A percentile compares a stretch with the other conserved stretches of the same genome.
Conservation (phyloP, 2,797 vertebrate genomes). For the Gadopsis bispinosus region DNA sequence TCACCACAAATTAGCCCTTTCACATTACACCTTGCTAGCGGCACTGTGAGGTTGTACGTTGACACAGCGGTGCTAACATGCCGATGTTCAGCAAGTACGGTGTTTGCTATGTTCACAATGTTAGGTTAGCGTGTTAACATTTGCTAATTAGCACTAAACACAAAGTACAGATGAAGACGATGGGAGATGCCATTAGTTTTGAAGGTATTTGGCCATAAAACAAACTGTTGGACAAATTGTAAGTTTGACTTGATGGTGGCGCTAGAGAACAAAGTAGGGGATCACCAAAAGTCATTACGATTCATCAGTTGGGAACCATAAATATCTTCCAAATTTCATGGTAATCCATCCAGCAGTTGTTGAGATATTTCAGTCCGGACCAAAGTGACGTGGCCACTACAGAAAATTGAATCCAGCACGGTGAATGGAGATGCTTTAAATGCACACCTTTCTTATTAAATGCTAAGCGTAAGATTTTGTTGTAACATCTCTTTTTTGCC, state of each 20-base stretch:
- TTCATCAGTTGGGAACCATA: neutral
- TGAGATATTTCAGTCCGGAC: no score
- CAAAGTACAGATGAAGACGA: neutral
- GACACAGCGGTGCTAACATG: neutral
- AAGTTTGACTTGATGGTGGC: neutral
- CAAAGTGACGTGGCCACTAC: neutral
- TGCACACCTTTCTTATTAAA: neutral
- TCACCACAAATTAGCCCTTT: neutral
- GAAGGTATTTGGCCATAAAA: no score
- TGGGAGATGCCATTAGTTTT: neutral
- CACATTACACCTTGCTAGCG: neutral
- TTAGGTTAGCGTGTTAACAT: neutral
- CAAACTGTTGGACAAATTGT: neutral
- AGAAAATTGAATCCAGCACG: neutral
- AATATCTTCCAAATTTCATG: neutral
- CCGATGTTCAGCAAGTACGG: neutral
- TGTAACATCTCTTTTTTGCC: neutral
- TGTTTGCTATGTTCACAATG: neutral
- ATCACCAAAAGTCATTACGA: no score
- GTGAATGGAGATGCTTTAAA: neutral
- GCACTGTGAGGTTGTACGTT: neutral
- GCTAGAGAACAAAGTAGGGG: neutral
- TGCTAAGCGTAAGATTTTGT: neutral
- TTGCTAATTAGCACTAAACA: neutral
- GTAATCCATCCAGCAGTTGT: neutral